Evolutionary conservation across 2,797 vertebrate genomes (phyloP), one percentile per base, ranked within the genome.

Genomic region (Mormyrus hasselquistii): DNA sequence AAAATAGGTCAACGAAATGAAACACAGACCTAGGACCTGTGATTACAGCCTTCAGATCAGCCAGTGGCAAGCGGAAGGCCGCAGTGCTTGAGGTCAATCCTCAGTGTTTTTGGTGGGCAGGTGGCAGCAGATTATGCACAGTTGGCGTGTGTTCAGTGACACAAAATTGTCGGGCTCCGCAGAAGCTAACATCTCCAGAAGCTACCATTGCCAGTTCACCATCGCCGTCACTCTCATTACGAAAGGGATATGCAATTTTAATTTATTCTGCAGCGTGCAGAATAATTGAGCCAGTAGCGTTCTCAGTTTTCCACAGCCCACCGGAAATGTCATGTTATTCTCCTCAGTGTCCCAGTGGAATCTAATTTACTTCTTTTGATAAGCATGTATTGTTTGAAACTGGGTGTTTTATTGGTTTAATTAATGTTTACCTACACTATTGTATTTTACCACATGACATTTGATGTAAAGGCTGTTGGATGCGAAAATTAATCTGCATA

Each of bases 401-500:
- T 90, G 91, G 92, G 90, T 91, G 89, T 92, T 92, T 94, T 93
- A 92, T 90, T 65, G 90, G 88, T 93, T 92, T 87, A 92, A 95
- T 93, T 95, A 93, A 92, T 93, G 92, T 95, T 94, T 92, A 90
- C 90, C 91, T 90, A 92, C 93, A 91, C 83, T 57, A 49, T 73
- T 88, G 87, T 88, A 88, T 89, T 89, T 44, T 88, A 92, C 88
- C 91, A 88, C 29, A 50, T 93, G 92, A 94, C 94, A 95, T 94
- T 94, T 93, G 93, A 90, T 90, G 88, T 88, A 89, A 90, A 92
- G 89, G 91, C 89, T 47, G 22, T 93, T 92, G 91, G 47, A 52
- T 50, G 16, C 93, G 91, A 93, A 92, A 89, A 90, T 55, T 69
- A 90, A 95, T 96, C 94, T 94, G 93, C 94, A 96, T 94, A 94